Evolutionary conservation across 2,113 vertebrate genomes (phyloP), one percentile per base, ranked within the genome.

Genomic region (Struthio camelus): DNA sequence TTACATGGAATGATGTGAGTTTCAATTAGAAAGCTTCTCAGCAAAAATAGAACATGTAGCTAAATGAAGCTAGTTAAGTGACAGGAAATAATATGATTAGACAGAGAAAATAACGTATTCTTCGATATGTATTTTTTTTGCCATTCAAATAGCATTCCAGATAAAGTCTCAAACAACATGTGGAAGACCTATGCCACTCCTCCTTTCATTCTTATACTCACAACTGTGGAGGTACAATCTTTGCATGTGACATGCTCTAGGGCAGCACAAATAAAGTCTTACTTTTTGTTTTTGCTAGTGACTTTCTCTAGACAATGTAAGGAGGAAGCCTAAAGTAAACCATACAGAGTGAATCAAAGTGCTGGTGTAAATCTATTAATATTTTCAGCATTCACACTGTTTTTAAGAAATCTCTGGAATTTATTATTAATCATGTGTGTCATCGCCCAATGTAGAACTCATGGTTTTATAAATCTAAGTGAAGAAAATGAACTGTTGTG

Each of bases 1-100:
- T 67, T 71, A 36, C 71, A 48, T 7, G 50, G 71, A 91, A 89
- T 34, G 62, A 88, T 85, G 46, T 85, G 81, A 89, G 9, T 85
- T 94, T 96, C 93, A 86, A 40, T 67, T 85, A 83, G 67, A 85
- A 87, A 36, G 25, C 20, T 67, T 71, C 38, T 93, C 79, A 80
- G 71, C 48, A 95, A 95, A 94, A 91, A 86, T 53, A 90, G 76
- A 83, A 59, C 23, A 16, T 14, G 28, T 32, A 85, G 64, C 76
- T 88, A 93, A 95, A 91, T 36, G 20, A 25, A 95, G 59, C 40
- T 78, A 70, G 58, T 70, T 83, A 77, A 91, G 42, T 64, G 64
- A 78, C 9, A 83, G 54, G 79, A 90, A 94, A 78, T 51, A 67
- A 62, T 66, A 64, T n/a, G 59, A 85, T 93, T 85, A 85, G 24